phyloP scores from a whole-genome alignment of 2,113 vertebrate genomes.

The Phodopus roborovskii region DNA sequence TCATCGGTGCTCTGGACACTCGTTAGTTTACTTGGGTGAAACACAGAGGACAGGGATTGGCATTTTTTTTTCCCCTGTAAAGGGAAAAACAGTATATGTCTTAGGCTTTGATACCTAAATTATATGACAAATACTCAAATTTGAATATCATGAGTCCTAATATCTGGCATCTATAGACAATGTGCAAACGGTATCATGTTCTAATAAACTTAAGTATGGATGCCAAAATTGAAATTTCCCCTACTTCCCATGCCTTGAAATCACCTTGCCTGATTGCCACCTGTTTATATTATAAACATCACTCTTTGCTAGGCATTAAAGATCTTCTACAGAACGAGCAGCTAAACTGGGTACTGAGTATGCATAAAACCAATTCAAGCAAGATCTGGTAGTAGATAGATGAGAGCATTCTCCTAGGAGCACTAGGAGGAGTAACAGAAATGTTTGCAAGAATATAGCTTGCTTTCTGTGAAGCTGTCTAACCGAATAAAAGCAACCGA shows the following conservation, averaged over 20 bases:
- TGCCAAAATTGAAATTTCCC: background rate
- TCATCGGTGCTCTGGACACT: background rate
- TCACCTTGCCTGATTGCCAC: background rate
- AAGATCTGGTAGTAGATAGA: fast-evolving
- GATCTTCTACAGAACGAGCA: background rate
- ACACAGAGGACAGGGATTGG: too few relatives aligned
- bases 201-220: background rate
- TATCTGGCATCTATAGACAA: background rate
- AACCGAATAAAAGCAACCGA: background rate
- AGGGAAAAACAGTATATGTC: too few relatives aligned
- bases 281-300: background rate
- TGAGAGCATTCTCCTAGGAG: fast-evolving
- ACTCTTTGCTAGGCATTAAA: too few relatives aligned
- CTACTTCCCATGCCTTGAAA: background rate
- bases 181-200: background rate
- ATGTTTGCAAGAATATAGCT: background rate
- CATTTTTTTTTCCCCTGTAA: too few relatives aligned
- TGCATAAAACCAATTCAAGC: background rate
- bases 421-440: background rate
- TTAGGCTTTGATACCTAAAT: too few relatives aligned
- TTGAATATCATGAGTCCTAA: too few relatives aligned
- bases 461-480: background rate
- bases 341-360: background rate
- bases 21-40: too few relatives aligned
- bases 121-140: too few relatives aligned